Evolutionary conservation across 2,113 vertebrate species (phyloP), one percentile per base, ranked within the genome.

Genomic region (Pomatorhinus ruficollis): DNA sequence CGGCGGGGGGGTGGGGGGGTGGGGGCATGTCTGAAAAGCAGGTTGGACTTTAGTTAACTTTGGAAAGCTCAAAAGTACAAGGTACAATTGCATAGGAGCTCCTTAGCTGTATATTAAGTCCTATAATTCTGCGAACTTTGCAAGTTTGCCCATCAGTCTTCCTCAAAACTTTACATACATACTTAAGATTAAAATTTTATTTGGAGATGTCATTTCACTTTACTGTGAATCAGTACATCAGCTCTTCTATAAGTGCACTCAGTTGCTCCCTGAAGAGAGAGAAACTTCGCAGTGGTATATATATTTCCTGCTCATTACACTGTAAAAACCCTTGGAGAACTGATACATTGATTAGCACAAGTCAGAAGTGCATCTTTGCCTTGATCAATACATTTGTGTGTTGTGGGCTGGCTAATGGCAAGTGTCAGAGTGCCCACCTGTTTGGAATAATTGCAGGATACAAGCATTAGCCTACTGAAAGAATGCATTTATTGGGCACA

Each of bases 201-300:
- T 91, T 95, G 83, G 57, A 92, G 74, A 94, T 82, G 93, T 95
- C 94, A 81, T 97, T 96, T 96, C 95, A 78, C 83, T 98, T 97
- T 97, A 93, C 86, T 96, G 96, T 2, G 40, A 96, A 95, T 95
- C 95, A 97, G 95, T 97, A 97, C 91, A 97, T 97, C 97, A 98
- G 96, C 96, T 97, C 93, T 95, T 96, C 92, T 50, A 16, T 97
- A 97, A 98, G 97, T 97, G 96, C 97, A 93, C 89, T 97, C 97
- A 97, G 97, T 97, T 97, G 96, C 95, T 97, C 97, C 97, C 97
- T 52, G 87, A 96, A 98, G 96, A 97, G 96, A 95, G 80, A 92
- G 97, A 97, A 98, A 96, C 94, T 95, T 95, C 94, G 87, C 84
- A 95, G 96, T 94, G 44, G 69, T 85, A 25, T 81, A 93, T 93